Evolutionary conservation across 2,113 vertebrate genomes (phyloP).

Genomic region (Pseudorhombus dupliciocellatus): DNA sequence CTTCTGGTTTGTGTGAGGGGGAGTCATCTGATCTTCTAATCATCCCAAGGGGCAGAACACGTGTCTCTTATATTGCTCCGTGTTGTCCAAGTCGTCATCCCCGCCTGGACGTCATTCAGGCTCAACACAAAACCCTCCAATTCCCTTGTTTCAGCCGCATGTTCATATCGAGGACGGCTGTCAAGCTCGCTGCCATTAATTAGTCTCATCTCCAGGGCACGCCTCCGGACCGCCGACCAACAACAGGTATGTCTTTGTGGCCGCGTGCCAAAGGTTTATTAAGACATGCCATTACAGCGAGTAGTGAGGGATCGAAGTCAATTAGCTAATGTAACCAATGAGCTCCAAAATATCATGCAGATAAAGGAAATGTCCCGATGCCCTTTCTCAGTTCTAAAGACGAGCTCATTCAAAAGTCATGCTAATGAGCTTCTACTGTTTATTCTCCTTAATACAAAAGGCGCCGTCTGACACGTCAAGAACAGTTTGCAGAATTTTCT

Average conservation of each 20-base stretch:
- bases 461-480: not conserved
- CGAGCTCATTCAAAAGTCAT: constrained; percentile 31
- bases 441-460: constrained; percentile 11
- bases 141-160: not conserved
- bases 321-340: constrained; percentile 48
- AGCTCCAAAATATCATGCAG: constrained; percentile 1
- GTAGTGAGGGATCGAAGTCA: constrained; percentile 18
- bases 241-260: constrained; percentile 57
- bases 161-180: constrained; percentile 27
- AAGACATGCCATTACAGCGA: constrained; percentile 57
- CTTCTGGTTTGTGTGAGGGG: constrained; percentile 22
- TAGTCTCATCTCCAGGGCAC: constrained; percentile 66
- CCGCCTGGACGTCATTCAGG: constrained; percentile 47
- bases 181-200: constrained; percentile 46
- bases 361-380: constrained; percentile 9
- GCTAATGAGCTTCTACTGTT: constrained; percentile 50
- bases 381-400: constrained; percentile 36
- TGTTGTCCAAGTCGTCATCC: not conserved
- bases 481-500: not conserved
- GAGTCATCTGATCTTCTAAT: constrained; percentile 29
- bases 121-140: not conserved
- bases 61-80: constrained; percentile 55
- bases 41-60: not conserved
- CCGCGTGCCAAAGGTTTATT: constrained; percentile 25
- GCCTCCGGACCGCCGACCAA: constrained; percentile 32